Base-by-base conservation (phyloP, 2,888 invertebrate species). In the Orthosia gracilis region DNA sequence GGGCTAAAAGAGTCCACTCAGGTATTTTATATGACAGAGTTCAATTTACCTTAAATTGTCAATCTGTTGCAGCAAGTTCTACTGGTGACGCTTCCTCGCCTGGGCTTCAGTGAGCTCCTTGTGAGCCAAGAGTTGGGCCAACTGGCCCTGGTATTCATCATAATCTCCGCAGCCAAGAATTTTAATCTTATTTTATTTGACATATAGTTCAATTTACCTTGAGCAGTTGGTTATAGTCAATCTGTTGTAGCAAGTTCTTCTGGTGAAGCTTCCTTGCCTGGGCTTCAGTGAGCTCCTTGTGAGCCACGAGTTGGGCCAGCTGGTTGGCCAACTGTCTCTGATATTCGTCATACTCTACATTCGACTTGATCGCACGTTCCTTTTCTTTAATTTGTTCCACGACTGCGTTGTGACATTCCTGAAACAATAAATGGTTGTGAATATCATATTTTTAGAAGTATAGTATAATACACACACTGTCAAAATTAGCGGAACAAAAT, bases 181-280 rank as follows among this genome's bases (percentile, higher is more conserved):
- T 31, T 31, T 3, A 31, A 31, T 4, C 26, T 31, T 31, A 31
- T 31, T 31, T 7, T 31, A 31, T 31, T 7, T 31, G 31, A 31
- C 11, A n/a, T 45, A 61, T 9, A 45, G 45, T 61, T 50, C 12
- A 7, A 18, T 74, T 75, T 57, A 95, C 96, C 93, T 95, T 95
- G 54, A 96, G 85, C n/a, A 92, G 69, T n/a, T 92, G 92, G 64
- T 93, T 95, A 65, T 96, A 95, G 47, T 93, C 92, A 0, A 95
- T 95, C 86, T 96, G 96, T 0, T 92, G 83, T 7, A 91, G 15
- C 52, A 96, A 66, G 4, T 94, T 85, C 3, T 76, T 72, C 81
- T 95, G 94, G 45, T 93, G 90, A 4, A 85, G 62, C 80, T 93
- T 94, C 82, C 90, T 88, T 0, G 69, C 81, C 66, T 91, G 89